These are phyloP conservation scores for Athene cunicularia DNA, from an alignment of 2,113 vertebrate species.

Conservation along the genomic window DNA sequence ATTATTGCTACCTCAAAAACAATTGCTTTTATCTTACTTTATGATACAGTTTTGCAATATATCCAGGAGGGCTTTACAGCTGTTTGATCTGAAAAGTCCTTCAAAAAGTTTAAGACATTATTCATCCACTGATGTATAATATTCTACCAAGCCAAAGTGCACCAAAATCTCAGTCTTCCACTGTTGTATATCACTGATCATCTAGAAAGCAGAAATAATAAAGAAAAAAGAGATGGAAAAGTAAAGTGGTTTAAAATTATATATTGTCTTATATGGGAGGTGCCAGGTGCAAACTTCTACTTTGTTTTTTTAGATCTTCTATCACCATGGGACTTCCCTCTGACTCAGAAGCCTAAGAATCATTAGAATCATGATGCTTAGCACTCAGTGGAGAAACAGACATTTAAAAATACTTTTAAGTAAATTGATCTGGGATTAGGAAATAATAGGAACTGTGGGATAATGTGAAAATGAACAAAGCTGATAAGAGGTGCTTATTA, in stretches of 20 bases:
- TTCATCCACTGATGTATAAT: background rate
- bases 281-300: background rate
- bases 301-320: background rate
- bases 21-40: background rate
- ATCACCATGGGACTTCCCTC: background rate
- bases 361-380: background rate
- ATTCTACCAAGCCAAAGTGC: background rate
- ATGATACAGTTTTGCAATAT: background rate
- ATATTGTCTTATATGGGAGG: background rate
- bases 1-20: background rate
- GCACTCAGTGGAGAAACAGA: background rate
- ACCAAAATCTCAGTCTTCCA: background rate
- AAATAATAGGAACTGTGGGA: background rate
- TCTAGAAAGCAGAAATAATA: background rate
- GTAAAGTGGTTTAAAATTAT: background rate
- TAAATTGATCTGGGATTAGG: background rate
- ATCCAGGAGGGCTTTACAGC: background rate
- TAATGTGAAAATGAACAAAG: background rate
- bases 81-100: background rate
- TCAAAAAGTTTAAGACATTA: background rate
- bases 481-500: background rate
- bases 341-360: background rate
- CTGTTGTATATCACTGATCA: background rate
- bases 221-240: background rate
- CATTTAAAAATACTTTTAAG: background rate